Conservation (phyloP, 2,888 invertebrate species). For the Kuschelorhynchus macadamiae region DNA sequence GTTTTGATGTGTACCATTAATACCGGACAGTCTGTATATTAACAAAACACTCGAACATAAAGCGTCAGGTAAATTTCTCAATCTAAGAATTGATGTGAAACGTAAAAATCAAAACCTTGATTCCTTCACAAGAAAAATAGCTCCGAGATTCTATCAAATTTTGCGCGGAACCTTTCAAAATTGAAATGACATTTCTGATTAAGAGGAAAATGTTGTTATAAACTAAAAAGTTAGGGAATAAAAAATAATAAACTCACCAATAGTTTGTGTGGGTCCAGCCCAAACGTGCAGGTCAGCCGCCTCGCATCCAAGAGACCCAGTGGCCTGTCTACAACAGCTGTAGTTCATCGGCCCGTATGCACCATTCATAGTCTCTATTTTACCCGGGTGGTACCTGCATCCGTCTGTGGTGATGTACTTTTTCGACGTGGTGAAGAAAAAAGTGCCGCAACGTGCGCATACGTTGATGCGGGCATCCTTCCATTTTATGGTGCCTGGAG, state of each 20-base stretch:
- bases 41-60: too few relatives aligned
- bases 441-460: slow-evolving; percentile 52
- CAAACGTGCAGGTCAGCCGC: slow-evolving; percentile 81
- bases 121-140: too few relatives aligned
- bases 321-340: slow-evolving; percentile 76
- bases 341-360: slow-evolving; percentile 64
- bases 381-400: slow-evolving; percentile 93
- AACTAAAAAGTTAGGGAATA: neutral
- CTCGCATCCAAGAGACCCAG: slow-evolving; percentile 76
- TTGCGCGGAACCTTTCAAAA: too few relatives aligned
- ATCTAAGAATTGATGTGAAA: too few relatives aligned
- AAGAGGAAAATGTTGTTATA: neutral
- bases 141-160: too few relatives aligned
- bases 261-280: slow-evolving; percentile 72
- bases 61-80: too few relatives aligned
- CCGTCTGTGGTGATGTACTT: slow-evolving; percentile 80
- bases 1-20: too few relatives aligned
- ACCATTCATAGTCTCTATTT: slow-evolving; percentile 68
- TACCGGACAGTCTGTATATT: too few relatives aligned
- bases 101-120: too few relatives aligned
- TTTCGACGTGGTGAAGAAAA: slow-evolving; percentile 52
- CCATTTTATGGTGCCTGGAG: slow-evolving; percentile 31
- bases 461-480: slow-evolving; percentile 36
- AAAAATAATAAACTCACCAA: slow-evolving; percentile 36
- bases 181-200: too few relatives aligned